Evolutionary conservation across 2,797 vertebrate genomes (phyloP), one percentile per base, ranked within the genome.

Genomic region (Glyptemys insculpta): DNA sequence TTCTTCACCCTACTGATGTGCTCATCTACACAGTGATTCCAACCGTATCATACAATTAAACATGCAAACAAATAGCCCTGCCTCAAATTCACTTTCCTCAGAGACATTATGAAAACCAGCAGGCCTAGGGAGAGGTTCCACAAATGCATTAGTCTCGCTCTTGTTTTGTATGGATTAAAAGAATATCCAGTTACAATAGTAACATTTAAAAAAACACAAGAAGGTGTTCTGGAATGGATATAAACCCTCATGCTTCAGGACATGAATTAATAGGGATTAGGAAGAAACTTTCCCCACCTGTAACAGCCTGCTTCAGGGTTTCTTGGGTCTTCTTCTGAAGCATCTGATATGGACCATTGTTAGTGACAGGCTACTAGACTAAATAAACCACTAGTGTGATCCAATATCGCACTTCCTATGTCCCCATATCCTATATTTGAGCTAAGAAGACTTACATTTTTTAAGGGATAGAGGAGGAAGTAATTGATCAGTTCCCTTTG

Each of bases 401-500:
- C 41, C 53, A 85, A 11, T 62, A 54, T 14, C 18, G 54, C 11
- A 23, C 2, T 59, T 76, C 12, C 12, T 31, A 34, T 76, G 16
- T 88, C 72, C 10, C 41, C 49, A 5, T 1, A 79, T 81, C 6
- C 8, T 4, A 59, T 12, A 15, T 23, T 25, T 37, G 27, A 83
- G 19, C 57, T 65, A 79, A 15, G 10, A 87, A 85, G 14, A 59
- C 6, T 31, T 83, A 81, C 29, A 59, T 37, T 79, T 79, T 65
- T n/a, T 19, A n/a, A 65, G 0, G 4, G 16, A 54, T 8, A 47
- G 83, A 86, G 7, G 4, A 27, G 27, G 10, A 89, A 84, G 2
- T 37, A 81, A 68, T 0, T 81, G 68, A 52, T 1, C 14, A 10
- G 3, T 0, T 37, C 14, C 37, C 8, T 4, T 8, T 1, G 1